Percentiles rank a stretch among this genome's conserved stretches.
Conservation (phyloP, 2,113 vertebrate genomes). For the Hyla sarda region DNA sequence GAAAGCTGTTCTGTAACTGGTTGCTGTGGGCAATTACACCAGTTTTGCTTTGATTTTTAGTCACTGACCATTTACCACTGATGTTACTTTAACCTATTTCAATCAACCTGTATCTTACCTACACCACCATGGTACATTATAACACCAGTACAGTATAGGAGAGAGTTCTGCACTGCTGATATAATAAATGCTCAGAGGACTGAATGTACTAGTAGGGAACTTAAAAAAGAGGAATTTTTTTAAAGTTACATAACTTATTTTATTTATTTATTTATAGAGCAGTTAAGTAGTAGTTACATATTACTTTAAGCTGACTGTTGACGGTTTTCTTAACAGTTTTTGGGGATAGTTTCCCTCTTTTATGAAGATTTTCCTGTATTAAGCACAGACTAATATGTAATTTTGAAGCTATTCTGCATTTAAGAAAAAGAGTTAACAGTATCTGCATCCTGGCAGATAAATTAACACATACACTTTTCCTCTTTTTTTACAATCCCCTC, state of each 20-base stretch:
- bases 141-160: too few relatives aligned
- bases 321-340: neutral
- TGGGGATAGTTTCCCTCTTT: neutral
- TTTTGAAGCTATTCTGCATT: neutral
- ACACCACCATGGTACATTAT: too few relatives aligned
- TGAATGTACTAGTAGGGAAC: too few relatives aligned
- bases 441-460: slow-evolving; percentile 21
- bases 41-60: too few relatives aligned
- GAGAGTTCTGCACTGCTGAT: too few relatives aligned
- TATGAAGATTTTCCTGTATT: neutral
- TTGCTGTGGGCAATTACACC: too few relatives aligned
- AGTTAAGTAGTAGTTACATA: neutral
- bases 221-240: too few relatives aligned
- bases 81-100: too few relatives aligned
- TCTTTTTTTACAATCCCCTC: slow-evolving; percentile 32
- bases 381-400: neutral
- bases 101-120: too few relatives aligned
- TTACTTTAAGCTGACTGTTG: neutral
- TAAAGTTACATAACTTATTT: neutral
- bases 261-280: neutral
- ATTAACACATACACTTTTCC: slow-evolving; percentile 37
- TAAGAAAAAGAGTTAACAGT: slow-evolving; percentile 31
- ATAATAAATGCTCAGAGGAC: too few relatives aligned
- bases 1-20: too few relatives aligned
- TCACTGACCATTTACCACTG: too few relatives aligned